A percentile compares a stretch with the other conserved stretches of the same genome.
These are phyloP conservation scores for Polydrusus tereticollis DNA, from an alignment of 2,888 invertebrate genomes.

Conservation along the genomic window DNA sequence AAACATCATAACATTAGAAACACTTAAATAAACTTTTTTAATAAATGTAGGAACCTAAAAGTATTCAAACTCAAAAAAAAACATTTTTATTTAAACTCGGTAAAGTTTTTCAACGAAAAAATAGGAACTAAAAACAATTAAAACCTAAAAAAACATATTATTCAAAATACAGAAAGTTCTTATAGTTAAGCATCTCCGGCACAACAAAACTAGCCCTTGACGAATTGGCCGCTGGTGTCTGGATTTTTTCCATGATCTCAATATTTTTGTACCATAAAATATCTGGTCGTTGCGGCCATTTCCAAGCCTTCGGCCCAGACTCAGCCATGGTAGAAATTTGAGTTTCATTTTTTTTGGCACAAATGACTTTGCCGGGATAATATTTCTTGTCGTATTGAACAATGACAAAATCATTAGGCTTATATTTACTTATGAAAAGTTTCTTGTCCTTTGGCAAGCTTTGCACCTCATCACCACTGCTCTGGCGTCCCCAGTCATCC, in stretches of 20 bases:
- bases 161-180: constrained; percentile 5
- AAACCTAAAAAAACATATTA: neutral
- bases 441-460: neutral
- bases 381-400: constrained; percentile 14
- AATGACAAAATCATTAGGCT: constrained; percentile 16
- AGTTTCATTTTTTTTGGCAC: neutral
- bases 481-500: constrained; percentile 15
- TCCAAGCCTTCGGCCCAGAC: constrained; percentile 4
- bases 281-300: constrained; percentile 3
- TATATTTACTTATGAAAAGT: neutral
- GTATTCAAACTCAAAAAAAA: neutral
- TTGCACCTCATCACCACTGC: constrained; percentile 1
- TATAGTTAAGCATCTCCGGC: constrained; percentile 10
- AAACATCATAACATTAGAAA: neutral
- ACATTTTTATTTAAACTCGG: neutral
- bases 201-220: constrained; percentile 13
- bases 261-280: constrained; percentile 20
- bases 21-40: neutral
- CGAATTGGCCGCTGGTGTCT: neutral
- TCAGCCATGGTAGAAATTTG: constrained; percentile 1
- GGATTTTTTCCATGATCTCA: constrained; percentile 1
- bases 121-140: neutral
- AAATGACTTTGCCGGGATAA: constrained; percentile 9
- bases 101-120: neutral
- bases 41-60: neutral